Percentiles rank a stretch among this genome's conserved stretches.
These are phyloP conservation scores for Zygaena filipendulae DNA, from an alignment of 2,888 invertebrate species.

Conservation along the genomic window DNA sequence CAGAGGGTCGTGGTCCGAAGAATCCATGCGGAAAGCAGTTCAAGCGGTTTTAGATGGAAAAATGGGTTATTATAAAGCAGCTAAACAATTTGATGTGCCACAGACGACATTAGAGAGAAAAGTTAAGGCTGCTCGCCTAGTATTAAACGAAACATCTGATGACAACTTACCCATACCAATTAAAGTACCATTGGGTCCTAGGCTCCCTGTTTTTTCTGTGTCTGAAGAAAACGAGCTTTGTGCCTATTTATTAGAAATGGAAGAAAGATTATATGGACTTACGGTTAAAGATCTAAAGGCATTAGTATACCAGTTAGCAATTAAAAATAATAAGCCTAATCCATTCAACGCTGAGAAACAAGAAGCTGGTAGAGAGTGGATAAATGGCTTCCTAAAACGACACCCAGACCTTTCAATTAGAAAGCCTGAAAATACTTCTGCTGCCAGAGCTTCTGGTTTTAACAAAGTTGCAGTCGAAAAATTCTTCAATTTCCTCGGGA, in stretches of 20 bases:
- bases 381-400: constrained; percentile 20
- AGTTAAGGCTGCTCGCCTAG: constrained; percentile 4
- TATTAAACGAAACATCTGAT: constrained; percentile 3
- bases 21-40: constrained; percentile 11
- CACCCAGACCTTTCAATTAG: constrained; percentile 19
- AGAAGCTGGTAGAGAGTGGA: constrained; percentile 26
- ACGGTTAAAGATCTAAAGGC: constrained; percentile 19
- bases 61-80: constrained; percentile 14
- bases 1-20: constrained; percentile 12
- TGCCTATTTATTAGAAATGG: constrained; percentile 12
- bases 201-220: constrained; percentile 8
- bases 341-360: constrained; percentile 21
- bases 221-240: constrained; percentile 11
- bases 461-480: constrained; percentile 21
- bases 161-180: constrained; percentile 4
- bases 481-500: constrained; percentile 17
- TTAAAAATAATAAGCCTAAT: constrained; percentile 21
- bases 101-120: constrained; percentile 13
- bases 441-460: constrained; percentile 26
- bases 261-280: constrained; percentile 15
- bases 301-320: constrained; percentile 19
- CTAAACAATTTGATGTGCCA: constrained; percentile 12
- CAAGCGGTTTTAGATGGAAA: constrained; percentile 11
- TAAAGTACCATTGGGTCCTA: constrained; percentile 7
- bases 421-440: constrained; percentile 20